Base-by-base conservation (phyloP, 2,797 vertebrate genomes). In the Echiichthys vipera region DNA sequence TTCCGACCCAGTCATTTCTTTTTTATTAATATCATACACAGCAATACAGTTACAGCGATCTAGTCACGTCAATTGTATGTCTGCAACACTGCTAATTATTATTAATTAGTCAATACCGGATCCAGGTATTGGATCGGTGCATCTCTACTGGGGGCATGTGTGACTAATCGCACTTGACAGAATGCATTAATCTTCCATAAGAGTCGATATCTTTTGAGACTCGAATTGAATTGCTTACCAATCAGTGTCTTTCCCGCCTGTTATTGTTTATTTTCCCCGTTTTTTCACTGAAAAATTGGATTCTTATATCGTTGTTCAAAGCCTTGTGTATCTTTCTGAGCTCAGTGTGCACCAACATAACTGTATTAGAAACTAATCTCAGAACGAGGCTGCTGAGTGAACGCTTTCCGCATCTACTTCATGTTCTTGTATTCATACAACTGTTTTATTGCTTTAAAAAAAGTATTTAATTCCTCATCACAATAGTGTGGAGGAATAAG, bases 401-500 rank as follows among this genome's bases (percentile, higher is more conserved):
- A 70, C 30, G 32, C 46, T 47, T 56, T 45, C 2, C n/a, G 32
- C 11, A 34, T 65, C 22, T 65, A 18, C 20, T 74, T 45, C 25
- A 64, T 58, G 22, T 42, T 58, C 6, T 53, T 43, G 30, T 10
- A 24, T 12, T 29, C 20, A 29, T 9, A 27, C n/a, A 25, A 27
- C 50, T 57, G 10, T 50, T 61, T 22, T 24, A 39, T 18, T 30
- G 18, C 17, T 53, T 58, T 29, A 43, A 56, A 46, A 50, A 71
- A 71, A 65, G n/a, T n/a, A 30, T 59, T 2, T 37, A 55, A 46
- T 46, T 83, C 53, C 51, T 77, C 39, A 74, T 83, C 67, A 68
- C 74, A 79, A 45, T 20, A 80, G 62, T 36, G 3, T 12, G 22
- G 49, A 53, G 42, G 49, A 63, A 78, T 30, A 24, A 39, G 37